Conservation (phyloP, 2,113 vertebrate genomes). For the Grallaria varia region DNA sequence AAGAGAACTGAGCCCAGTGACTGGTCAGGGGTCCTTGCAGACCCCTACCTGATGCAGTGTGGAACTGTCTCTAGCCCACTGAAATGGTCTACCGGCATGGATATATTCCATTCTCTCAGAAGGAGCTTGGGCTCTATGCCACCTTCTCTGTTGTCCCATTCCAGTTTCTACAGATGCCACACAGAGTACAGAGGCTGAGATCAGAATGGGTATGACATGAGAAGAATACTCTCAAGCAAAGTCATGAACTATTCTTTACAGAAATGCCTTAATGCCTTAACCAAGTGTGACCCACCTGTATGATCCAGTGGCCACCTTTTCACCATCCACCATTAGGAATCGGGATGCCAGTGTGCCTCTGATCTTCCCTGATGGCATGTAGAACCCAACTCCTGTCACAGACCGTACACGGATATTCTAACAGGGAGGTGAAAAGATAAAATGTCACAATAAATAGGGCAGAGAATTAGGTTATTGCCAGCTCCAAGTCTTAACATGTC, state of each 20-base stretch:
- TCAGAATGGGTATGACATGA: background rate
- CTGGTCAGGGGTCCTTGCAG: background rate
- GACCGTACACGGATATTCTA: constrained; percentile 88
- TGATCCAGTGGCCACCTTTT: constrained; percentile 91
- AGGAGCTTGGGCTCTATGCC: background rate
- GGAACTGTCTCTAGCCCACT: background rate
- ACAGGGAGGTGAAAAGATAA: constrained; percentile 36
- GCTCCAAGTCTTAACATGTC: constrained; percentile 5
- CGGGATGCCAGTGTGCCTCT: constrained; percentile 82
- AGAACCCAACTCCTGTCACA: constrained; percentile 84
- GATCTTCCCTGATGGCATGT: constrained; percentile 82
- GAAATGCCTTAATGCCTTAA: background rate
- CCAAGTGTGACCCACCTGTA: constrained; percentile 78
- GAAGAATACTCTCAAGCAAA: background rate
- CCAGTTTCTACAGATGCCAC: background rate
- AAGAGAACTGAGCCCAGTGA: background rate
- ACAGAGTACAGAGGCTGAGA: background rate
- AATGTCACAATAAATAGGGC: background rate
- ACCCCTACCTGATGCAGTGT: background rate
- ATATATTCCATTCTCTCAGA: background rate
- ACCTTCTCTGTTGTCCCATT: background rate
- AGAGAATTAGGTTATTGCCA: constrained; percentile 19
- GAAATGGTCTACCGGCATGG: background rate
- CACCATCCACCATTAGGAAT: constrained; percentile 94
- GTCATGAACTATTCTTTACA: background rate